Evolutionary conservation across 92 coral and sea anemone genomes (phyloP).

Genomic region (Porites cylindrica): DNA sequence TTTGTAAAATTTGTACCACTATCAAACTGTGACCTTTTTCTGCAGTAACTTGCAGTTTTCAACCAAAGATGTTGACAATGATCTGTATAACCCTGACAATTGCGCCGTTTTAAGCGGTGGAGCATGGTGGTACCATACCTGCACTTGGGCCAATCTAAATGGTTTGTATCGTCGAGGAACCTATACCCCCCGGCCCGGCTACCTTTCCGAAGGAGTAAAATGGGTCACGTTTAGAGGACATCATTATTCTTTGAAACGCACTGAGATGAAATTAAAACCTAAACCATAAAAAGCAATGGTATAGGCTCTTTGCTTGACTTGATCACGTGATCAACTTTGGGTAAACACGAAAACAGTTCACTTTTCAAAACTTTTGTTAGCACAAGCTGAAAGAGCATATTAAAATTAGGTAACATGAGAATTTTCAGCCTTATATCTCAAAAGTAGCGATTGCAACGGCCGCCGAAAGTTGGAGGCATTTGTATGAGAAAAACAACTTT

Average conservation of each 20-base stretch:
- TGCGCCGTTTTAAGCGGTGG: background rate
- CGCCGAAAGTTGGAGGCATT: no score
- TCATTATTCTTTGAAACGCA: background rate
- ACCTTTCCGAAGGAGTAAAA: background rate
- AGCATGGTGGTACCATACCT: background rate
- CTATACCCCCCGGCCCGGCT: background rate
- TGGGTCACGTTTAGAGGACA: background rate
- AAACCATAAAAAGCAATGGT: background rate
- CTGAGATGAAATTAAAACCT: constrained; percentile 1
- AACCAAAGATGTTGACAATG: background rate
- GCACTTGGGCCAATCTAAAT: background rate
- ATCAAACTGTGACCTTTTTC: background rate
- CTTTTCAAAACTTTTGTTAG: no score
- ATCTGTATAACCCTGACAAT: background rate
- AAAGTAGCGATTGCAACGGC: no score
- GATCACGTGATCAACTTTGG: no score
- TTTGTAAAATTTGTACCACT: no score
- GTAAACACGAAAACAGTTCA: no score
- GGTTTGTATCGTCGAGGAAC: background rate
- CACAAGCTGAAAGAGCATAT: no score
- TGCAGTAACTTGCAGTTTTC: background rate
- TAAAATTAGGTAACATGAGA: no score
- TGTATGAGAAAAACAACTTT: no score
- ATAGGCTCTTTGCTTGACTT: no score
- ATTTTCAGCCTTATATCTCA: no score